Base-by-base conservation (phyloP, 1,140 invertebrate species). In the Megalonaias nervosa region DNA sequence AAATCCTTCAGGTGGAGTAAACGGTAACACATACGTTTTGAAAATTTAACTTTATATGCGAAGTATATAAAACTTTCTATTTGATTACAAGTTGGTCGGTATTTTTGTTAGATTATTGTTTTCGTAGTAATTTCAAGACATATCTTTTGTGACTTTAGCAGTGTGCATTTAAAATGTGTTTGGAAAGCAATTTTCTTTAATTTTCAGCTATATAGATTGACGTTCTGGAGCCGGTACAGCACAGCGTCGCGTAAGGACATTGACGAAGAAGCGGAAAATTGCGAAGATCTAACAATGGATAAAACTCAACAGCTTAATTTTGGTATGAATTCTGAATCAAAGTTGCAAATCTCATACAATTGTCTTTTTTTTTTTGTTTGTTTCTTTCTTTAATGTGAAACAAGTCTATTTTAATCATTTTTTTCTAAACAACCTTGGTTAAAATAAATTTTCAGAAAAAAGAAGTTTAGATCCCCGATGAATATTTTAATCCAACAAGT, bases 181-280 rank as follows among this genome's bases (percentile, higher is more conserved):
- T 48, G 38, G 5, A 48, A 48, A 58, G 17, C 64, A 6, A 26
- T 56, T 58, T 76, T 67, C 70, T 58, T 67, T 57, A 64, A 55
- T 66, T 76, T 74, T n/a, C 80, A 90, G 89, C 72, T 90, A 55
- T 80, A 84, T 57, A 79, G 89, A 1, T 75, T 90, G 75, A 88
- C 85, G 0, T 90, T 85, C 81, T 89, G 87, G 88, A 85, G 67
- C 57, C 81, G 89, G 6, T 88, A 75, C 68, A 85, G 83, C 60
- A 86, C 81, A 13, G 71, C 70, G 14, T 67, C 84, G 66, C 75
- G 88, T n/a, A 72, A 83, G 13, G 87, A 89, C 61, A 83, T 89
- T 14, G 77, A 74, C 64, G 81, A 68, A 13, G 76, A 77, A 19
- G 80, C 71, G 9, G 67, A 69, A 5, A 38, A 75, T 16, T 21